phyloP scores from a whole-genome alignment of 1,140 invertebrate species.

The Cyrtorhinus lividipennis region DNA sequence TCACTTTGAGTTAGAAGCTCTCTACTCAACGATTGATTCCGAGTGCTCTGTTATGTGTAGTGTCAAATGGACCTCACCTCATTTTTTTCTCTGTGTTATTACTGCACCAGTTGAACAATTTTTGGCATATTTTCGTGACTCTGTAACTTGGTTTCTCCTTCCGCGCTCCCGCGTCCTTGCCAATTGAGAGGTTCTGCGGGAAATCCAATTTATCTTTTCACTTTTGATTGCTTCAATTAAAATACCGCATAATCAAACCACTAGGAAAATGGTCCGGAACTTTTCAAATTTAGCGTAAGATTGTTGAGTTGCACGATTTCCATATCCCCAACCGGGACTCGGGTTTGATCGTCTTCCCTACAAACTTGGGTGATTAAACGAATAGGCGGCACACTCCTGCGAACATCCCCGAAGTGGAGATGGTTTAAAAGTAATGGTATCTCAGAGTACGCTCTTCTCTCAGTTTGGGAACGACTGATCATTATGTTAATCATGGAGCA shows the following conservation, averaged over 20 bases:
- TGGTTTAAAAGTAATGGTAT: neutral
- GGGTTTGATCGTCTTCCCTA: neutral
- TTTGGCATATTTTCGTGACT: no score
- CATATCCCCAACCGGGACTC: neutral
- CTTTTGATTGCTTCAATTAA: neutral
- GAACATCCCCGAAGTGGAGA: neutral
- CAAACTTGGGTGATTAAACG: neutral
- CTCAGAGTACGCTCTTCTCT: neutral
- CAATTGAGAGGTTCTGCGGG: no score
- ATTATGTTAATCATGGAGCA: neutral
- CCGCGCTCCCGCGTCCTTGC: no score
- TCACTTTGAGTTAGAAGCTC: no score
- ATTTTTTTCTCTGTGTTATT: no score
- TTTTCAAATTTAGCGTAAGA: neutral
- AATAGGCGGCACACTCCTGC: neutral
- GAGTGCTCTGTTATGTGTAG: no score
- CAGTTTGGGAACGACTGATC: neutral
- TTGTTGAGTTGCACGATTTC: neutral
- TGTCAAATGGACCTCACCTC: no score
- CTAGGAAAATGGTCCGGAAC: neutral
- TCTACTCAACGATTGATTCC: no score
- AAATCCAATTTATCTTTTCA: no score
- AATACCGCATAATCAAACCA: neutral
- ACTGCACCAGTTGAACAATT: no score
- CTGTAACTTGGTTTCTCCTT: no score